These are phyloP conservation scores for Zaprionus taronus DNA, from an alignment of 1,140 invertebrate species.

Conservation along the genomic window DNA sequence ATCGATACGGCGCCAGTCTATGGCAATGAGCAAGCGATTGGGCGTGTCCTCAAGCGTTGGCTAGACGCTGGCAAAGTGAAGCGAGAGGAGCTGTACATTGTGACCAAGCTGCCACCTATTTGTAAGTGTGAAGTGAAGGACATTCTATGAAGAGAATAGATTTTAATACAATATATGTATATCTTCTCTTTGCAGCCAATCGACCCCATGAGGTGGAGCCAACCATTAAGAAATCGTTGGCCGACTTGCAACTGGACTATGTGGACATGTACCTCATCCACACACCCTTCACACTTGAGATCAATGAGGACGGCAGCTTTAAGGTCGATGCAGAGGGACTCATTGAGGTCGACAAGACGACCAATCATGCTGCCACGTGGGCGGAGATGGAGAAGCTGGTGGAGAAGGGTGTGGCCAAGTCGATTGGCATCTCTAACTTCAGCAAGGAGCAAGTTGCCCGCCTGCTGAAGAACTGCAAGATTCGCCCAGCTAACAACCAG, in stretches of 20 bases:
- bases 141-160: not conserved
- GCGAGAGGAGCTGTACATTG: conserved; percentile 92
- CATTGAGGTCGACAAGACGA: conserved; percentile 88
- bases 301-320: conserved; percentile 84
- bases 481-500: conserved; percentile 90
- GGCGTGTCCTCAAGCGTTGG: conserved; percentile 90
- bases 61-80: conserved; percentile 89
- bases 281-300: conserved; percentile 88
- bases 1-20: conserved; percentile 94
- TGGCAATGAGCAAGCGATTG: conserved; percentile 92
- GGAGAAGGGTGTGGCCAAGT: conserved; percentile 87
- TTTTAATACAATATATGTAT: not conserved
- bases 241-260: conserved; percentile 91
- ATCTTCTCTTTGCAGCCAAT: conserved; percentile 85
- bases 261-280: conserved; percentile 94
- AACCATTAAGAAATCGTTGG: conserved; percentile 89
- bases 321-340: conserved; percentile 86
- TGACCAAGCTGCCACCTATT: conserved; percentile 89
- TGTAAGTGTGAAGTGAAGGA: conserved; percentile 52
- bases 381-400: conserved; percentile 92
- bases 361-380: conserved; percentile 90
- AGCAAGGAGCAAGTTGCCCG: conserved; percentile 89
- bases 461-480: conserved; percentile 87
- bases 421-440: conserved; percentile 93
- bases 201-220: conserved; percentile 89